Evolutionary conservation across 2,888 invertebrate species (phyloP).

Genomic region (Drosophila nigritarsus): DNA sequence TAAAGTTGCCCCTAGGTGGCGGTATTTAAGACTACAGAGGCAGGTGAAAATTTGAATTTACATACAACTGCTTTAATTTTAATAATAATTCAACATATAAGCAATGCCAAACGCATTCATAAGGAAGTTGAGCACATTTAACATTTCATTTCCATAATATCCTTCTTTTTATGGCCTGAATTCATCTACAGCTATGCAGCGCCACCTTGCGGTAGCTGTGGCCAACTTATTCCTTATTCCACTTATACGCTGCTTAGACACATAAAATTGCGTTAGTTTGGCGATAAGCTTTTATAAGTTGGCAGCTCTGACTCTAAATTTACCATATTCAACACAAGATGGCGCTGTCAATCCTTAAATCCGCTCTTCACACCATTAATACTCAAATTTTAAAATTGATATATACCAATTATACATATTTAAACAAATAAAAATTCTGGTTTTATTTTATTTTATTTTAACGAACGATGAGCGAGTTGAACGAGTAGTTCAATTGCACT

Average conservation of each 20-base stretch:
- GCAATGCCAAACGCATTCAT: neutral
- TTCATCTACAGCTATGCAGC: neutral
- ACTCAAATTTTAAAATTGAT: neutral
- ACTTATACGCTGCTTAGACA: too few species aligned
- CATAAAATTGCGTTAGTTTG: neutral
- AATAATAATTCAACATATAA: fast-evolving
- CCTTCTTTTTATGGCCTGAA: neutral
- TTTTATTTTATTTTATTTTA: neutral
- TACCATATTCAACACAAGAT: neutral
- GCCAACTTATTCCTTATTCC: neutral
- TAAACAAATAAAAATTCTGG: neutral
- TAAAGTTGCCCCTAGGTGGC: neutral
- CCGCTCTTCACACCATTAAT: neutral
- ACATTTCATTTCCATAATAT: neutral
- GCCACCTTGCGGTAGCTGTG: neutral
- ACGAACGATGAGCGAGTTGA: neutral
- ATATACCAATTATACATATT: neutral
- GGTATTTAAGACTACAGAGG: neutral
- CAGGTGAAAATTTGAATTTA: neutral
- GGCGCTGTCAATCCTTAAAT: neutral
- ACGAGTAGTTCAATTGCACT: neutral
- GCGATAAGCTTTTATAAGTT: neutral
- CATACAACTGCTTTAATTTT: neutral
- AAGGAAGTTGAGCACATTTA: neutral
- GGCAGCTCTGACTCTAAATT: neutral